Evolutionary conservation across 2,113 vertebrate genomes (phyloP).

Genomic region (Tachysurus vachellii): DNA sequence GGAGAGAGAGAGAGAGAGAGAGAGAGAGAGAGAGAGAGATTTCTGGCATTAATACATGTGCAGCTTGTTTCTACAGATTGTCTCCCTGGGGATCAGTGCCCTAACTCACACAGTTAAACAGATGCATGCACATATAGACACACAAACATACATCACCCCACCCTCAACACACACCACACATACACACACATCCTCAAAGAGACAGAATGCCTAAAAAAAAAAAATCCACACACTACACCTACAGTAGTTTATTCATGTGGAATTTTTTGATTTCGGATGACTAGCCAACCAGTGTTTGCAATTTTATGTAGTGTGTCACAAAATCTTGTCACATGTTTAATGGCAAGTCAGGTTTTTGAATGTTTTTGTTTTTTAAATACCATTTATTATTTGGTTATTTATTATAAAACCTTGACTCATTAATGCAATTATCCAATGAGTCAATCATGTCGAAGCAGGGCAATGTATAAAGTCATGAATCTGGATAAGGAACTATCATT

Average conservation of each 20-base stretch:
- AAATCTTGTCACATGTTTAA: not conserved
- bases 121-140: slow-evolving; percentile 6
- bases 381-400: not conserved
- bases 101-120: slow-evolving; percentile 40
- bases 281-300: not conserved
- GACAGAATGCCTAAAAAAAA: not conserved
- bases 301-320: not conserved
- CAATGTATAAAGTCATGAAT: not conserved
- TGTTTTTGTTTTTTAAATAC: not conserved
- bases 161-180: not conserved
- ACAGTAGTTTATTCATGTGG: not conserved
- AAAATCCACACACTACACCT: not conserved
- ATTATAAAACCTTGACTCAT: not conserved
- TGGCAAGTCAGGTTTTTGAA: not conserved
- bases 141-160: slow-evolving; percentile 1
- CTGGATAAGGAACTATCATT: not conserved
- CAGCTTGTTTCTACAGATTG: slow-evolving; percentile 47
- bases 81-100: slow-evolving; percentile 23
- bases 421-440: not conserved
- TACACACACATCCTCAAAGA: not conserved
- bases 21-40: not conserved
- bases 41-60: slow-evolving; percentile 45
- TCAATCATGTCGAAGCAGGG: not conserved
- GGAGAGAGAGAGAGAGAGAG: slow-evolving; percentile 10
- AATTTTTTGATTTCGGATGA: not conserved